These are phyloP conservation scores for Tautogolabrus adspersus DNA, from an alignment of 2,113 vertebrate genomes.

Conservation along the genomic window DNA sequence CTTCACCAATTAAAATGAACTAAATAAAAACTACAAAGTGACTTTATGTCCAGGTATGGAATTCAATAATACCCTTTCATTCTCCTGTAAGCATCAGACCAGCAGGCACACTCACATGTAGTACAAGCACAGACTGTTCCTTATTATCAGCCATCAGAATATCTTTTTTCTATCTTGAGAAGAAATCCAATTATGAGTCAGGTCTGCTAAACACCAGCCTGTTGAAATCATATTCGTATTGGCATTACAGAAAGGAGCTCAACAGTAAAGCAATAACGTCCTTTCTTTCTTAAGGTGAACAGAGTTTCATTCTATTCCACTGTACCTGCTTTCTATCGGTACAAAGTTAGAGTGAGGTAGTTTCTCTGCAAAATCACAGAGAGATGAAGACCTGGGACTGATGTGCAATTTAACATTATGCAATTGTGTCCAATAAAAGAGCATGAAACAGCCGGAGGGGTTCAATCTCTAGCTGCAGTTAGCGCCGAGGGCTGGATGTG, in stretches of 20 bases:
- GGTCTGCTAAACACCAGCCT: slow-evolving; percentile 30
- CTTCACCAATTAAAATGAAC: neutral
- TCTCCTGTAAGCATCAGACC: neutral
- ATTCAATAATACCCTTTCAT: too few relatives aligned
- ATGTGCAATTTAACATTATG: slow-evolving; percentile 1
- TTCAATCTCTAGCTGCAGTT: too few relatives aligned
- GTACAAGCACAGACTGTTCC: slow-evolving; percentile 28
- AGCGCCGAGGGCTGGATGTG: too few relatives aligned
- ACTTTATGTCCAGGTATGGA: too few relatives aligned
- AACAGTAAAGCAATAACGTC: slow-evolving; percentile 1
- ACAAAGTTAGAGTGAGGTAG: neutral
- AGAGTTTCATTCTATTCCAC: neutral
- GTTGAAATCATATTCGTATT: slow-evolving; percentile 40
- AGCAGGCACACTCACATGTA: slow-evolving; percentile 12
- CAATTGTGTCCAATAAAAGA: neutral
- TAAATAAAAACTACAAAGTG: too few relatives aligned
- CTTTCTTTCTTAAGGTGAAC: slow-evolving; percentile 3
- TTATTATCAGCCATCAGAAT: slow-evolving; percentile 35
- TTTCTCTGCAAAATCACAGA: slow-evolving; percentile 17
- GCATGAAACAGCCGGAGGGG: neutral
- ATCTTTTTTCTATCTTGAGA: slow-evolving; percentile 41
- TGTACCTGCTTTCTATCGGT: neutral
- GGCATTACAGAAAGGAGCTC: slow-evolving; percentile 16
- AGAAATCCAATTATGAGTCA: slow-evolving; percentile 63
- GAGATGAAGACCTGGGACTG: slow-evolving; percentile 13